Evolutionary conservation across 2,113 vertebrate genomes (phyloP).

Genomic region (Lepus europaeus): DNA sequence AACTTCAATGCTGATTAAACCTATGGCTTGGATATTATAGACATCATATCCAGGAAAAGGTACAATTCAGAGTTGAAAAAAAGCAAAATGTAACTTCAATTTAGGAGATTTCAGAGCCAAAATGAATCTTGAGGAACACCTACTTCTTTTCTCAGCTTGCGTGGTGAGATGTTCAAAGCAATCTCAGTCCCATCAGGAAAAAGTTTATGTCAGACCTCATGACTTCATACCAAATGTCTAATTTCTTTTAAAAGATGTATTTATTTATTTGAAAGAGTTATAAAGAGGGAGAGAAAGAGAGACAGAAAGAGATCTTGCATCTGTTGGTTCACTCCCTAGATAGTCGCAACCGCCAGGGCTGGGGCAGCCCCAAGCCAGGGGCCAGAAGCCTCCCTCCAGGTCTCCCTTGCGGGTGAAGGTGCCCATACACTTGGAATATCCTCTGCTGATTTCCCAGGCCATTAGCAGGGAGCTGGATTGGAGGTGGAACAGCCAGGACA

Average conservation of each 20-base stretch:
- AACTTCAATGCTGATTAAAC: background rate
- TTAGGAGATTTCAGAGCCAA: background rate
- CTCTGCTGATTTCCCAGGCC: too few species aligned
- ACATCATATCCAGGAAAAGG: background rate
- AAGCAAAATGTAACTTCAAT: background rate
- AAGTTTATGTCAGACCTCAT: background rate
- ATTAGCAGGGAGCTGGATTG: too few species aligned
- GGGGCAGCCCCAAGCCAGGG: too few species aligned
- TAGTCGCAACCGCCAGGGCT: too few species aligned
- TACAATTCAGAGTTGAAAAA: background rate
- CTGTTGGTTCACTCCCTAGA: too few species aligned
- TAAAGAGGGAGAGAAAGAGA: too few species aligned
- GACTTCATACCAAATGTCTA: background rate
- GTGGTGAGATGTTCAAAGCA: background rate
- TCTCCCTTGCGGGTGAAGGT: too few species aligned
- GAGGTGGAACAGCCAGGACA: too few species aligned
- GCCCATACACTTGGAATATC: too few species aligned
- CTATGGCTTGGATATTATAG: background rate
- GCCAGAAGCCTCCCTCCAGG: too few species aligned
- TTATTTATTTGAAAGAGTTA: too few species aligned
- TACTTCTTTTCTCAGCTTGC: background rate
- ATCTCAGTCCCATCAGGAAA: background rate
- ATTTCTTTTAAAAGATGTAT: background rate
- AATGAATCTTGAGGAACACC: background rate
- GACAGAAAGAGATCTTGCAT: too few species aligned